These are phyloP conservation scores for Punctoribates punctum DNA, from an alignment of 2,888 invertebrate species.

Conservation along the genomic window DNA sequence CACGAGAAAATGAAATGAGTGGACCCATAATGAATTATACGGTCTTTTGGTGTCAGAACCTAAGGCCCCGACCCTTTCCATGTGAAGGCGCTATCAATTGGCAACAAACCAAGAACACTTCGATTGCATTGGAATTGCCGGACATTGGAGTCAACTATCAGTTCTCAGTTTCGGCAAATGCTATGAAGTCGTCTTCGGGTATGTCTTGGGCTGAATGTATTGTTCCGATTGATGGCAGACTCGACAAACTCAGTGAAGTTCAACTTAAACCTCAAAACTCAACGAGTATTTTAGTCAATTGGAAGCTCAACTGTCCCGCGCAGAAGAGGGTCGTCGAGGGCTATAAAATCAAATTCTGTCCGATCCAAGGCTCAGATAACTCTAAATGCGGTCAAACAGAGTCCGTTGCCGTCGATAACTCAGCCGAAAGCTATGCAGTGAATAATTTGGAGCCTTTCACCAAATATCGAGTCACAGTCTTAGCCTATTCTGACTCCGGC, in stretches of 20 bases:
- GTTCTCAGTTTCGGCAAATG: constrained; percentile 44
- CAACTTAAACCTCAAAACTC: constrained; percentile 38
- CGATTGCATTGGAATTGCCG: constrained; percentile 38
- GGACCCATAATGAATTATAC: constrained; percentile 35
- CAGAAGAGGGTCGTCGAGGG: constrained; percentile 44
- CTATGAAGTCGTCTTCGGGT: constrained; percentile 41
- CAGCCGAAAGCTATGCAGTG: constrained; percentile 37
- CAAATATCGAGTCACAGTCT: constrained; percentile 42
- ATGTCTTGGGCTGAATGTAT: constrained; percentile 46
- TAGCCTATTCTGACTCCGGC: constrained; percentile 41
- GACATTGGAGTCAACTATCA: constrained; percentile 43
- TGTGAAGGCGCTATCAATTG: constrained; percentile 45
- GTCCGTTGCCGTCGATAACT: background rate
- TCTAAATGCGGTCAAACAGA: background rate
- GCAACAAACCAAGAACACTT: constrained; percentile 27
- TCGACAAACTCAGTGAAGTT: constrained; percentile 43
- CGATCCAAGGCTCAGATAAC: background rate
- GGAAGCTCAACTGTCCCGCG: constrained; percentile 46
- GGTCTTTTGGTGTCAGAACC: constrained; percentile 45
- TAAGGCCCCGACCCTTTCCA: constrained; percentile 42
- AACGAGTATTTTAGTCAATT: constrained; percentile 41
- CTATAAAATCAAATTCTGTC: constrained; percentile 44
- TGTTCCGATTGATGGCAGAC: constrained; percentile 44
- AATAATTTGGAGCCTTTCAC: constrained; percentile 42
- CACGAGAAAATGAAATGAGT: constrained; percentile 4